Evolutionary conservation across 2,888 invertebrate species (phyloP).

Genomic region (Cantharis rufa): DNA sequence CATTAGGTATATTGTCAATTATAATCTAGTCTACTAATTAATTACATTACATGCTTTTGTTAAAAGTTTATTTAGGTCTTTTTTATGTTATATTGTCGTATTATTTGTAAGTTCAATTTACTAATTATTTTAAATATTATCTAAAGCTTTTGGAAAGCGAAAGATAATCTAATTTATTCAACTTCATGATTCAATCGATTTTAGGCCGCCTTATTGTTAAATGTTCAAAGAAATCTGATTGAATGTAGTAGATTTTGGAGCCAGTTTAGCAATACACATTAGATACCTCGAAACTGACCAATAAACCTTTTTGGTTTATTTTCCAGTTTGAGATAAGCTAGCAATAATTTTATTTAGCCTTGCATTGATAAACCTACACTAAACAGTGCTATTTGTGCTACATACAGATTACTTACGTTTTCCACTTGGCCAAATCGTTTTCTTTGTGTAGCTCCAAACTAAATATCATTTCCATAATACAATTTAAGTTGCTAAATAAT

Average conservation of each 20-base stretch:
- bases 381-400: neutral
- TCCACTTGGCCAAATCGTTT: neutral
- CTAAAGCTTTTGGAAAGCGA: neutral
- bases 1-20: neutral
- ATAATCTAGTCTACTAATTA: neutral
- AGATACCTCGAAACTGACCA: neutral
- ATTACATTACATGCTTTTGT: neutral
- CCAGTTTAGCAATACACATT: neutral
- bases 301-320: neutral
- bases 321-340: neutral
- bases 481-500: neutral
- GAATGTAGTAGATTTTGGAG: neutral
- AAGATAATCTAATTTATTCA: neutral
- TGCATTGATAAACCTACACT: neutral
- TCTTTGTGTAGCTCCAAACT: neutral
- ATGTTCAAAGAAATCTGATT: neutral
- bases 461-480: neutral
- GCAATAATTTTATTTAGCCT: neutral
- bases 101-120: neutral
- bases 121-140: neutral
- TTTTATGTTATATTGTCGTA: no score
- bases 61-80: neutral
- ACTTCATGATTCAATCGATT: neutral
- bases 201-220: neutral
- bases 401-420: neutral